These are phyloP conservation scores for Ptilorrhoa leucosticta DNA, from an alignment of 2,113 vertebrate genomes.

Conservation along the genomic window DNA sequence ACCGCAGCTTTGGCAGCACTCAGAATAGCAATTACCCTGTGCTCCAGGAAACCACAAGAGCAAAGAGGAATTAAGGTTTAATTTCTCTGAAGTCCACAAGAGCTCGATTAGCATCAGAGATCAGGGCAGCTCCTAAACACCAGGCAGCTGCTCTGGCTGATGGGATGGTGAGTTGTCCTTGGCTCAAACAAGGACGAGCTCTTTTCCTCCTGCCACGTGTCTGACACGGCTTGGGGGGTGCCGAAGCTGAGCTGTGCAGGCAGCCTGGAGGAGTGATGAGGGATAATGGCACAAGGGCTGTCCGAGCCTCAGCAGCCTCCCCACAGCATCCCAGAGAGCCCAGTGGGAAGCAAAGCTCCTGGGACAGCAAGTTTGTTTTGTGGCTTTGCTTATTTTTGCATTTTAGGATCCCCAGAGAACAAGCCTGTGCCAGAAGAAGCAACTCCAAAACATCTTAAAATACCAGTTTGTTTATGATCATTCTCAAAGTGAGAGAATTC, in stretches of 20 bases:
- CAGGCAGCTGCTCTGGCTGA: neutral
- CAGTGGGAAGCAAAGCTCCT: neutral
- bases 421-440: neutral
- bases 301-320: neutral
- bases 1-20: slow-evolving; percentile 11
- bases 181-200: neutral
- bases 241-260: neutral
- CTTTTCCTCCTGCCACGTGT: neutral
- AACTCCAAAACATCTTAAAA: neutral
- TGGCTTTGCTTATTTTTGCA: neutral
- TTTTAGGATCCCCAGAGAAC: neutral
- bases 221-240: neutral
- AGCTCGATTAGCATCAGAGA: neutral
- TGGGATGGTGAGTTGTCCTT: neutral
- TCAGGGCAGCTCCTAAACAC: neutral
- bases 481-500: neutral
- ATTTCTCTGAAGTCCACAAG: neutral
- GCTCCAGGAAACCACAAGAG: slow-evolving; percentile 51
- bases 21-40: neutral
- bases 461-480: neutral
- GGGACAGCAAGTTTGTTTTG: neutral
- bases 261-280: neutral
- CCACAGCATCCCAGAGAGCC: neutral
- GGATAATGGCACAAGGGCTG: neutral
- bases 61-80: slow-evolving; percentile 15